phyloP scores from a whole-genome alignment of 2,797 vertebrate genomes.

The Bovichtus diacanthus region DNA sequence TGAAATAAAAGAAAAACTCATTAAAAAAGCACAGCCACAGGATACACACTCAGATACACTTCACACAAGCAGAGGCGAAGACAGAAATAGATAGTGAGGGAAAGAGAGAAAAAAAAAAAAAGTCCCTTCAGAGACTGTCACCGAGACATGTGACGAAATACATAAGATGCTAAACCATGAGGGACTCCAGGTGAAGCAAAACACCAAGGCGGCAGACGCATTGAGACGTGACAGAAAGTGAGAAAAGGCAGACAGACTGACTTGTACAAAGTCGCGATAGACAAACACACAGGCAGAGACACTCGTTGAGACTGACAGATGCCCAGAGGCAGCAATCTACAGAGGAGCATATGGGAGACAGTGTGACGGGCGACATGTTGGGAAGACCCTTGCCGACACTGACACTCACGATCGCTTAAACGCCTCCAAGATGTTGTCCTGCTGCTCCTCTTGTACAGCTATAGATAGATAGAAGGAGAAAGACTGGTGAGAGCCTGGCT shows the following conservation, averaged over 20 bases:
- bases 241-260: slow-evolving; percentile 48
- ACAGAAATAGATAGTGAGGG: slow-evolving; percentile 40
- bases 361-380: slow-evolving; percentile 68
- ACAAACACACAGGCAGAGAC: slow-evolving; percentile 56
- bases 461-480: slow-evolving; percentile 69
- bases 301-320: slow-evolving; percentile 65
- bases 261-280: slow-evolving; percentile 46
- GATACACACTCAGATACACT: slow-evolving; percentile 17
- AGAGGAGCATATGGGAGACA: slow-evolving; percentile 59
- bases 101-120: slow-evolving; percentile 15
- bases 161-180: slow-evolving; percentile 34
- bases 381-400: slow-evolving; percentile 46
- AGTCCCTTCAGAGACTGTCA: slow-evolving; percentile 24
- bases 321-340: slow-evolving; percentile 67
- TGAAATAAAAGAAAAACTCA: slow-evolving; percentile 1
- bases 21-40: slow-evolving; percentile 19
- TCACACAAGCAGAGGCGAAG: slow-evolving; percentile 26
- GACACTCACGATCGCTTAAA: slow-evolving; percentile 89
- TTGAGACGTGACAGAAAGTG: slow-evolving; percentile 54
- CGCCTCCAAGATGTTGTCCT: slow-evolving; percentile 87
- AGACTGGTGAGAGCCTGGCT: slow-evolving; percentile 51
- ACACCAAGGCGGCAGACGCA: slow-evolving; percentile 44
- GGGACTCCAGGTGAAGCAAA: slow-evolving; percentile 59
- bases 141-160: slow-evolving; percentile 42
- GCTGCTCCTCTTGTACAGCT: slow-evolving; percentile 80